A percentile compares a stretch with the other conserved stretches of the same genome.
phyloP scores from a whole-genome alignment of 2,888 invertebrate species.

The Cacoxenus indagator region DNA sequence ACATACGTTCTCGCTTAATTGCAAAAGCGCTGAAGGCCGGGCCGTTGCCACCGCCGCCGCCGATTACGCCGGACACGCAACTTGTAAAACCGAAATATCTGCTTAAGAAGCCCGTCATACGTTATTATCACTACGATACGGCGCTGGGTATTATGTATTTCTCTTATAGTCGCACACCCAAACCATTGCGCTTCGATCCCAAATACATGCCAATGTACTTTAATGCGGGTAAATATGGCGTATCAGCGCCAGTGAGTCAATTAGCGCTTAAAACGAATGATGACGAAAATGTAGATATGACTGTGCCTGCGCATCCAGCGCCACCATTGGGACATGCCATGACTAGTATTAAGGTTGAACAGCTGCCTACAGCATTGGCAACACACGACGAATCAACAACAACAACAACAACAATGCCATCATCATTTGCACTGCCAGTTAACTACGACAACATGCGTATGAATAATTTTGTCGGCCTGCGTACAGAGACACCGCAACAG shows the following conservation, averaged over 20 bases:
- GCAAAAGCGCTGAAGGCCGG: constrained; percentile 32
- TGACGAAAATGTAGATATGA: constrained; percentile 34
- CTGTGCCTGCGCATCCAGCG: constrained; percentile 38
- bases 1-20: constrained; percentile 25
- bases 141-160: constrained; percentile 61
- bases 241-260: constrained; percentile 53
- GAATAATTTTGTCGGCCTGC: constrained; percentile 52
- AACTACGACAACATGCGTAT: constrained; percentile 48
- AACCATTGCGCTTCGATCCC: constrained; percentile 60
- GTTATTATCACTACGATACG: constrained; percentile 68
- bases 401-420: too few relatives aligned
- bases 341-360: background rate
- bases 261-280: constrained; percentile 42
- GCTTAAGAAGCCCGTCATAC: constrained; percentile 54
- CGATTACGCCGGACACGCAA: constrained; percentile 50
- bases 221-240: constrained; percentile 33
- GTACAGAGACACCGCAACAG: constrained; percentile 34
- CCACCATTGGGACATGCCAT: constrained; percentile 42
- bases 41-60: constrained; percentile 61
- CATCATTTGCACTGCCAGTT: constrained; percentile 33
- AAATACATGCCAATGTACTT: constrained; percentile 55
- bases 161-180: constrained; percentile 58
- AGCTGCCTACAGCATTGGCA: background rate
- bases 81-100: constrained; percentile 61
- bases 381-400: too few relatives aligned